Base-by-base conservation (phyloP, 2,888 invertebrate species). In the Lymantria dispar region DNA sequence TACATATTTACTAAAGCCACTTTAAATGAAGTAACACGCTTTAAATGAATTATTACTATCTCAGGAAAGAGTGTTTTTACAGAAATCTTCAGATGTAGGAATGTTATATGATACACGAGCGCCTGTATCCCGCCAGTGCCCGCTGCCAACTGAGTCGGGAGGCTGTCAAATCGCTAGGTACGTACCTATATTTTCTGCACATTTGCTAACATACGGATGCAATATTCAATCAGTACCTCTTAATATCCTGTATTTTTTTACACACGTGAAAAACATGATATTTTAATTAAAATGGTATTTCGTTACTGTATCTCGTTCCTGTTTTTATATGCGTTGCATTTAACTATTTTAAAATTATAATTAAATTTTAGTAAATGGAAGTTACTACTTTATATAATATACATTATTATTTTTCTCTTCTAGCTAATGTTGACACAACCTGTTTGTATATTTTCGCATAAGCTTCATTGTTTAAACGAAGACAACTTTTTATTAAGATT, bases 401-500 rank as follows among this genome's bases (percentile, higher is more conserved):
- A 22, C 22, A 22, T 38, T 38, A 38, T 38, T 12, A 38, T 38
- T 11, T n/a, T 12, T 13, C 11, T 5, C 22, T 2, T 5, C 22
- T 12, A n/a, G 2, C 13, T 7, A 5, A 42, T 29, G n/a, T 42
- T 42, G 39, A 9, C 11, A 31, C 85, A 73, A 31, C 79, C 78
- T 79, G 76, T 79, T 63, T 58, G 56, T 55, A 33, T 22, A 46
- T 50, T 3, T 57, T 64, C 65, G 73, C 71, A 74, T 74, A 83
- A 83, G 83, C 83, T 83, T 84, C n/a, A 87, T 86, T 88, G 87
- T 87, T 75, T 65, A 64, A 62, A 47, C 50, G 52, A 54, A 57
- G 54, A 42, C 52, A 48, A 12, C 83, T 87, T 86, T 87, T 86
- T 77, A 59, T 46, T 40, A 55, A 60, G 64, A 65, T 76, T 77